phyloP scores from a whole-genome alignment of 2,888 invertebrate genomes.

The Leptinotarsa tumamoca region DNA sequence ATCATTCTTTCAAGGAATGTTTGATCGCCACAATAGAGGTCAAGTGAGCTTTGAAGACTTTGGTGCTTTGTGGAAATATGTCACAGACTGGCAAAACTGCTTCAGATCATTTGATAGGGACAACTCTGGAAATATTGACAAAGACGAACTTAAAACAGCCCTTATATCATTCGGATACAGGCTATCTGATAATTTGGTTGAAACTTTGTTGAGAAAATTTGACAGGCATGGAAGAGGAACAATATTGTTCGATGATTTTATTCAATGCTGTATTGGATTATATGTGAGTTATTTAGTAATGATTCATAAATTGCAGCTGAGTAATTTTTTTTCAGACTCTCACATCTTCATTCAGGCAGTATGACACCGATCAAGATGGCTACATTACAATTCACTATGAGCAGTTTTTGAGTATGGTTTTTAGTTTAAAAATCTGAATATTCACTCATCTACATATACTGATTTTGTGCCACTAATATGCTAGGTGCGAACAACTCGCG shows the following conservation, averaged over 20 bases:
- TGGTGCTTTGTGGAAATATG: constrained; percentile 96
- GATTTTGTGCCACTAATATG: neutral
- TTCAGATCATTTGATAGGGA: constrained; percentile 95
- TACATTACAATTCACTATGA: constrained; percentile 95
- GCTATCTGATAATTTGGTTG: constrained; percentile 84
- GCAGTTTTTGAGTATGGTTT: constrained; percentile 94
- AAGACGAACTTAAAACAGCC: constrained; percentile 87
- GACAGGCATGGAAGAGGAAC: constrained; percentile 90
- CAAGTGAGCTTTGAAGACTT: constrained; percentile 96
- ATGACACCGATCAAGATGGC: constrained; percentile 94
- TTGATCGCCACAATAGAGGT: constrained; percentile 90
- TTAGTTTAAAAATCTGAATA: constrained; percentile 77
- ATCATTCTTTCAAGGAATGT: constrained; percentile 77
- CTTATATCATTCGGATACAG: constrained; percentile 90
- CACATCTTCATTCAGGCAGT: constrained; percentile 87
- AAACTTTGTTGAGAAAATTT: constrained; percentile 89
- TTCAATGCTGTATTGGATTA: constrained; percentile 76
- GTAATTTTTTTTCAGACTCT: constrained; percentile 77
- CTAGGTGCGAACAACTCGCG: neutral
- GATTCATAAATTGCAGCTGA: neutral
- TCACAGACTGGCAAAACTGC: constrained; percentile 97
- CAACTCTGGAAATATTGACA: constrained; percentile 92
- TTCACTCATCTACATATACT: neutral
- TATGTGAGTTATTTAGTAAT: neutral
- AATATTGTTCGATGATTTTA: constrained; percentile 97